Conservation (phyloP, 2,113 vertebrate genomes). For the Scartelaos histophorus region DNA sequence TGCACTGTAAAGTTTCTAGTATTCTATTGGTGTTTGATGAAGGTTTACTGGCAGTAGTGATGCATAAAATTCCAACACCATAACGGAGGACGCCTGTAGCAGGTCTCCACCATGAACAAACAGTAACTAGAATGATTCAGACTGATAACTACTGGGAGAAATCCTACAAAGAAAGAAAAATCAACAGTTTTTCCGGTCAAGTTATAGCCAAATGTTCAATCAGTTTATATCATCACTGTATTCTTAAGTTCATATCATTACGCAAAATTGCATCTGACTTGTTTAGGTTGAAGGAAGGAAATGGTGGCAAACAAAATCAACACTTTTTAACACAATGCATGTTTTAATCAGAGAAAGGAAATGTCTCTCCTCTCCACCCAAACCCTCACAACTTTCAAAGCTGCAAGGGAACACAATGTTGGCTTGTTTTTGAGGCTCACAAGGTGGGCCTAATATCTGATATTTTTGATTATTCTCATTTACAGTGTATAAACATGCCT, state of each 20-base stretch:
- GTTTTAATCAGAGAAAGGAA: slow-evolving; percentile 43
- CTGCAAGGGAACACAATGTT: slow-evolving; percentile 19
- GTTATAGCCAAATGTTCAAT: neutral
- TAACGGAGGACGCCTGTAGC: slow-evolving; percentile 20
- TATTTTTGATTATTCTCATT: too few species aligned
- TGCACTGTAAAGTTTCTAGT: too few species aligned
- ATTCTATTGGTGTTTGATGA: neutral
- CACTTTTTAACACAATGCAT: slow-evolving; percentile 25
- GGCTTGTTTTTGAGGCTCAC: neutral
- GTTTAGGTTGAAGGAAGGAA: slow-evolving; percentile 35
- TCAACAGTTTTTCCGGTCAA: neutral
- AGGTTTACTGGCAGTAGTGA: slow-evolving; percentile 11
- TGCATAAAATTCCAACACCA: neutral
- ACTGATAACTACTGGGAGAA: slow-evolving; percentile 18
- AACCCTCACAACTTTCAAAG: slow-evolving; percentile 1
- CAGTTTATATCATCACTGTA: too few species aligned
- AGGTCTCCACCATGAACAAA: slow-evolving; percentile 63
- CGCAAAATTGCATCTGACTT: neutral
- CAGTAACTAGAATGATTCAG: slow-evolving; percentile 15
- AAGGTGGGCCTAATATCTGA: neutral
- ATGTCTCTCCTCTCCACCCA: slow-evolving; percentile 34
- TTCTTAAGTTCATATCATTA: neutral
- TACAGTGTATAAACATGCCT: too few species aligned
- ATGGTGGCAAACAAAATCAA: neutral
- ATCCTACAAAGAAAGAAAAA: neutral